Percentiles rank a stretch among this genome's conserved stretches.
Conservation (phyloP, 2,888 invertebrate species). For the Rutpela maculata region DNA sequence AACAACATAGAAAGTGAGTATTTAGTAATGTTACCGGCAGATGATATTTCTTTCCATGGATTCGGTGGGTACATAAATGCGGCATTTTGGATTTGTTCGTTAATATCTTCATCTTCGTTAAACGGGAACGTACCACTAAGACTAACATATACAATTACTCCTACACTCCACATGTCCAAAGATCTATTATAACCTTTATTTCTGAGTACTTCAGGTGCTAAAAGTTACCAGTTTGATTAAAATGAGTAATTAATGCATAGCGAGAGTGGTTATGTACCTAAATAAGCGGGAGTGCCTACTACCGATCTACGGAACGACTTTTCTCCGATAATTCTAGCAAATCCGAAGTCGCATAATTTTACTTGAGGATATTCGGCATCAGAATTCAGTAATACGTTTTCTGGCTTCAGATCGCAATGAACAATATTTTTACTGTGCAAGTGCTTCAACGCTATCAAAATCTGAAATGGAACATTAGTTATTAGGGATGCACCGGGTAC, state of each 20-base stretch:
- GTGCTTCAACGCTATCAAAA: slow-evolving; percentile 96
- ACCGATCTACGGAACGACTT: slow-evolving; percentile 98
- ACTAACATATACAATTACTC: slow-evolving; percentile 98
- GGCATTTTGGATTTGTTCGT: slow-evolving; percentile 99
- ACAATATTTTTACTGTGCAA: slow-evolving; percentile 99
- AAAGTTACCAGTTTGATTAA: slow-evolving; percentile 43
- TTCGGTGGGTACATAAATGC: slow-evolving; percentile 99
- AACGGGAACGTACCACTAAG: slow-evolving; percentile 99
- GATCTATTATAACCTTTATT: slow-evolving; percentile 99
- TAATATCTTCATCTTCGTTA: slow-evolving; percentile 99
- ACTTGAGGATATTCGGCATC: slow-evolving; percentile 98
- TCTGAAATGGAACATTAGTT: slow-evolving; percentile 77
- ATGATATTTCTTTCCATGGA: slow-evolving; percentile 98
- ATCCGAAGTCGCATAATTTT: slow-evolving; percentile 99
- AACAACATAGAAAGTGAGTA: slow-evolving; percentile 12
- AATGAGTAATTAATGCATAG: background rate
- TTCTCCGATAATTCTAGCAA: slow-evolving; percentile 99
- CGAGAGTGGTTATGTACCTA: slow-evolving; percentile 78
- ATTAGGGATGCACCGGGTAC: too few species aligned
- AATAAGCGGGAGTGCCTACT: slow-evolving; percentile 98
- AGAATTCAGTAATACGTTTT: slow-evolving; percentile 96
- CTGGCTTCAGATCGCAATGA: slow-evolving; percentile 98
- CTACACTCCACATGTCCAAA: slow-evolving; percentile 99
- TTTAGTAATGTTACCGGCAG: slow-evolving; percentile 79
- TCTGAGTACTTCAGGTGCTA: slow-evolving; percentile 97